Conservation (phyloP, 2,888 invertebrate species). For the Acleris cristana region DNA sequence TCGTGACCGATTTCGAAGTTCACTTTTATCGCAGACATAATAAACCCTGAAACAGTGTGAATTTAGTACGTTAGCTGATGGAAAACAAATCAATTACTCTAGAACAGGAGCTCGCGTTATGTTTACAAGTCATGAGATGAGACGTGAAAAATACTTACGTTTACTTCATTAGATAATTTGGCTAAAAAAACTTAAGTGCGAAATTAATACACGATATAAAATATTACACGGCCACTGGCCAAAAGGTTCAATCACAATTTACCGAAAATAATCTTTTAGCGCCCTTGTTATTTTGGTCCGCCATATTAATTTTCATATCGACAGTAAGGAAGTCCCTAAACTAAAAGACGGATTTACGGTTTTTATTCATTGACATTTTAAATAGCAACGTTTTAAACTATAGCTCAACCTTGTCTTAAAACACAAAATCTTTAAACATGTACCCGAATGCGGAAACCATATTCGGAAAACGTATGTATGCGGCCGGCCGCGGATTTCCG, state of each 20-base stretch:
- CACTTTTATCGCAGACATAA: slow-evolving; percentile 83
- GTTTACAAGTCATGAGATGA: slow-evolving; percentile 37
- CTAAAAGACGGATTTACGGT: slow-evolving; percentile 22
- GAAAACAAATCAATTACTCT: slow-evolving; percentile 30
- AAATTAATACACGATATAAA: slow-evolving; percentile 48
- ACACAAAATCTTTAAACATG: no score
- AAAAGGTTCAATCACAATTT: slow-evolving; percentile 50
- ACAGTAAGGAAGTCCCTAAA: slow-evolving; percentile 34
- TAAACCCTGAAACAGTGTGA: slow-evolving; percentile 50
- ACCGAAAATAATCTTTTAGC: slow-evolving; percentile 78
- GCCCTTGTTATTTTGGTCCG: slow-evolving; percentile 83
- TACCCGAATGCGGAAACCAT: no score
- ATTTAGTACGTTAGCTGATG: slow-evolving; percentile 1
- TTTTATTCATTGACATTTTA: slow-evolving; percentile 17
- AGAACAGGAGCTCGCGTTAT: slow-evolving; percentile 28
- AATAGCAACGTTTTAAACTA: slow-evolving; percentile 4
- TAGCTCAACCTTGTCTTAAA: background rate
- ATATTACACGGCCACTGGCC: slow-evolving; percentile 52
- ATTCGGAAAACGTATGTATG: no score
- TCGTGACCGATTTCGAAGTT: slow-evolving; percentile 96
- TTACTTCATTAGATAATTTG: slow-evolving; percentile 47
- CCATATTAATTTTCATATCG: slow-evolving; percentile 70
- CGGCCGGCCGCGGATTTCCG: no score
- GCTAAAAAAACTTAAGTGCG: slow-evolving; percentile 40
- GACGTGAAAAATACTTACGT: slow-evolving; percentile 43